Evolutionary conservation across 2,113 vertebrate genomes (phyloP).

Genomic region (Hypanus sabinus): DNA sequence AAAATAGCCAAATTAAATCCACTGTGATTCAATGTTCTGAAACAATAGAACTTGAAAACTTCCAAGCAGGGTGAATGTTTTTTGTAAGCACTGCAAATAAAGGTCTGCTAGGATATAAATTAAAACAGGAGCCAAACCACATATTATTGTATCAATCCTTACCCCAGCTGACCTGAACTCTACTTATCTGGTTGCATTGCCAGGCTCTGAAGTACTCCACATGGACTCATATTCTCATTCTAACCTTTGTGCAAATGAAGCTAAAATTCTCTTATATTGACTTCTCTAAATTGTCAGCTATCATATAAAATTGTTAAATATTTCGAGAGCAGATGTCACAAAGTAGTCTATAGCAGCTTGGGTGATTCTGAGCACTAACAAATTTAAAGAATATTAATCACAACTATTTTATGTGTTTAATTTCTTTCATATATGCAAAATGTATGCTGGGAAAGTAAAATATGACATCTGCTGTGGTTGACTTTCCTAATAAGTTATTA

Average conservation of each 20-base stretch:
- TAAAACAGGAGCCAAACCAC: no score
- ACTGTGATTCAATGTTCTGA: no score
- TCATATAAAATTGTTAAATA: neutral
- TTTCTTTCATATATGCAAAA: neutral
- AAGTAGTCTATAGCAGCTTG: constrained; percentile 14
- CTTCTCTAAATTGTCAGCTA: neutral
- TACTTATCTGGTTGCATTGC: no score
- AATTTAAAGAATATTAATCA: constrained; percentile 29
- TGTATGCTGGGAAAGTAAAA: neutral
- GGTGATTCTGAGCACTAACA: neutral
- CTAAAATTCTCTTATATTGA: neutral
- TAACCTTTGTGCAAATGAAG: no score
- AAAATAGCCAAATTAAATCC: no score
- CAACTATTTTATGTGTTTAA: neutral
- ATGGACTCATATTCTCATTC: neutral
- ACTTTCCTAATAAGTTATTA: neutral
- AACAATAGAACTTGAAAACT: no score
- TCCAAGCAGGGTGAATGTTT: no score
- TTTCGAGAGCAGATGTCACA: constrained; percentile 29
- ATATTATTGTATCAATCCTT: no score
- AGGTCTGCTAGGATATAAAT: no score
- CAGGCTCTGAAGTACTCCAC: neutral
- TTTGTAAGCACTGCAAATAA: no score
- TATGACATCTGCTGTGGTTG: neutral
- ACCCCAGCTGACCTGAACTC: no score